These are phyloP conservation scores for Exephanes ischioxanthus DNA, from an alignment of 2,888 invertebrate species.

Conservation along the genomic window DNA sequence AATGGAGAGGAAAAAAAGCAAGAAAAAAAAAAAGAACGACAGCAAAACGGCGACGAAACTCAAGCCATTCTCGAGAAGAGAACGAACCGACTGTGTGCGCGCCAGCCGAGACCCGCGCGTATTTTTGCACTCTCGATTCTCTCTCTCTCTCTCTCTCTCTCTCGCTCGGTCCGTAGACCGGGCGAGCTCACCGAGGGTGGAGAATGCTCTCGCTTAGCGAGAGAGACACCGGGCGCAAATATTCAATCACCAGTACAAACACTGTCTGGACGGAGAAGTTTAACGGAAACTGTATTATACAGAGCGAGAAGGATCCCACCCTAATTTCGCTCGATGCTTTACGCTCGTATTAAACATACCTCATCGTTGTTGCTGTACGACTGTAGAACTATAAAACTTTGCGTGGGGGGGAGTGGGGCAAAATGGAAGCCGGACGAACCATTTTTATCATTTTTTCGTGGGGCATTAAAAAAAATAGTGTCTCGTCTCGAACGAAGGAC, in stretches of 20 bases:
- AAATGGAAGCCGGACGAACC: neutral
- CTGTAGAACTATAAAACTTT: neutral
- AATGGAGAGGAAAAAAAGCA: constrained; percentile 40
- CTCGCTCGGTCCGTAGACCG: constrained; percentile 7
- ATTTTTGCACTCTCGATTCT: constrained; percentile 72
- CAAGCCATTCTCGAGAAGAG: constrained; percentile 71
- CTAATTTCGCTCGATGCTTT: constrained; percentile 7
- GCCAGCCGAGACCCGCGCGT: constrained; percentile 66
- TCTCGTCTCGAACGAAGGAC: neutral
- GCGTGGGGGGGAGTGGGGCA: neutral
- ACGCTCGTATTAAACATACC: neutral
- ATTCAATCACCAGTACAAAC: constrained; percentile 75
- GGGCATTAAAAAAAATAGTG: neutral
- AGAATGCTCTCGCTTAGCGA: constrained; percentile 49
- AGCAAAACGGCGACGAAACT: constrained; percentile 74
- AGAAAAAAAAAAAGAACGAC: constrained; percentile 66
- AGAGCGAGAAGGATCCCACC: neutral
- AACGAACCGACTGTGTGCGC: constrained; percentile 43
- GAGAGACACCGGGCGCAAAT: constrained; percentile 71
- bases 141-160: neutral
- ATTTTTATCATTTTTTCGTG: neutral
- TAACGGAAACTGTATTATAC: constrained; percentile 36
- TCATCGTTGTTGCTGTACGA: neutral
- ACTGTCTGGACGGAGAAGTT: constrained; percentile 40
- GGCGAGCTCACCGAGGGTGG: constrained; percentile 58